phyloP scores from a whole-genome alignment of 2,888 invertebrate species.

The Onchidella celtica region DNA sequence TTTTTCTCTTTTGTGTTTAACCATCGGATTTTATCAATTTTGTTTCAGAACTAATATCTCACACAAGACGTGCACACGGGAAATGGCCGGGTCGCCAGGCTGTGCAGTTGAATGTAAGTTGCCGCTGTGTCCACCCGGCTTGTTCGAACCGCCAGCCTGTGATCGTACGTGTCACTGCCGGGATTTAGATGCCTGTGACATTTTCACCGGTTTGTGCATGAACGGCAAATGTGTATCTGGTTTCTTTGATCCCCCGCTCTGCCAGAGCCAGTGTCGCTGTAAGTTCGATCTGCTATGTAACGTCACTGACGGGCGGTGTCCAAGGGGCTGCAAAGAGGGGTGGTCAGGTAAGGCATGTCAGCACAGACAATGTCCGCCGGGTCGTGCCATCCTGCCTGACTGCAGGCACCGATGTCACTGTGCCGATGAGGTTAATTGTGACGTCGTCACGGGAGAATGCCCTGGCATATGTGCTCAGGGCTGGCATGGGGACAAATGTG shows the following conservation, averaged over 20 bases:
- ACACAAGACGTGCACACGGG: no score
- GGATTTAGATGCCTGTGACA: neutral
- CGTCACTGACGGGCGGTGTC: neutral
- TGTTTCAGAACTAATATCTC: no score
- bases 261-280: neutral
- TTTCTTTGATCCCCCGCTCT: neutral
- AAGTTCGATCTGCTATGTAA: neutral
- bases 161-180: neutral
- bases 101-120: neutral
- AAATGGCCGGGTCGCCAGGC: neutral
- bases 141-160: neutral
- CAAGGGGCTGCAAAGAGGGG: neutral
- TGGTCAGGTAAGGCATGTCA: neutral
- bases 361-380: neutral
- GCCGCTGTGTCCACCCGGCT: neutral
- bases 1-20: no score
- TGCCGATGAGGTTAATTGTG: neutral
- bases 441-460: constrained; percentile 5
- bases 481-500: neutral
- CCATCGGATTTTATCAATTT: no score
- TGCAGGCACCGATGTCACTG: neutral
- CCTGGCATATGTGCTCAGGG: neutral
- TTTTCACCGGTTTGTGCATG: neutral
- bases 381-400: neutral
- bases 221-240: constrained; percentile 5